These are phyloP conservation scores for Drosophila eugracilis DNA, from an alignment of 1,140 invertebrate genomes.

Conservation along the genomic window DNA sequence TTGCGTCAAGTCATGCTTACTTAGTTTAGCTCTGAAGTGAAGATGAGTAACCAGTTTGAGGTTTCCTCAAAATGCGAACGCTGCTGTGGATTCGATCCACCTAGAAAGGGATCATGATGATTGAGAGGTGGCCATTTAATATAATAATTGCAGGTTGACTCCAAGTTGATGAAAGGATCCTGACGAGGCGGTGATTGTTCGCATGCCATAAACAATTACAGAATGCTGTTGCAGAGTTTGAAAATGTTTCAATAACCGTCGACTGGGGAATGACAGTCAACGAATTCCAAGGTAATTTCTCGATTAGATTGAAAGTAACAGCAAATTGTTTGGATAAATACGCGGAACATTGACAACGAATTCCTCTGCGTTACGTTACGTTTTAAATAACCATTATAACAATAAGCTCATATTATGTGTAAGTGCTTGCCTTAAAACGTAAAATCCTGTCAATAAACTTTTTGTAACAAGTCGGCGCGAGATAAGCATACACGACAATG, in stretches of 20 bases:
- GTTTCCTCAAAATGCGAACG: conserved; percentile 20
- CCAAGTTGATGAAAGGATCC: conserved; percentile 42
- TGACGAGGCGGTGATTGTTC: conserved; percentile 21
- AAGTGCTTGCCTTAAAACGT: conserved; percentile 46
- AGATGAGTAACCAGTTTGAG: conserved; percentile 25
- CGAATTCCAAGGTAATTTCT: conserved; percentile 49
- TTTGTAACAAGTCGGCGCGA: conserved; percentile 53
- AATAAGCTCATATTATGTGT: conserved; percentile 50
- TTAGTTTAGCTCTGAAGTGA: background rate
- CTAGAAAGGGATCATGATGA: conserved; percentile 53
- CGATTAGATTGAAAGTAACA: conserved; percentile 59
- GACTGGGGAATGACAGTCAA: background rate
- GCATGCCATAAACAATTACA: conserved; percentile 48
- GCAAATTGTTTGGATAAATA: conserved; percentile 47
- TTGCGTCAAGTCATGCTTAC: conserved; percentile 35
- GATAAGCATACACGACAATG: conserved; percentile 19
- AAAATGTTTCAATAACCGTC: conserved; percentile 34
- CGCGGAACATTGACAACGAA: conserved; percentile 20
- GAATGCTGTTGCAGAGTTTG: conserved; percentile 12
- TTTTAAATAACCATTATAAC: conserved; percentile 31
- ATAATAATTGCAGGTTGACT: conserved; percentile 43
- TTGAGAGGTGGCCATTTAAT: conserved; percentile 40
- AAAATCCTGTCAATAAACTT: conserved; percentile 77
- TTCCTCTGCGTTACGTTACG: conserved; percentile 23
- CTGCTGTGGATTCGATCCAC: conserved; percentile 12